Evolutionary conservation across 2,888 invertebrate genomes (phyloP).

Genomic region (Glaucopsyche alexis): DNA sequence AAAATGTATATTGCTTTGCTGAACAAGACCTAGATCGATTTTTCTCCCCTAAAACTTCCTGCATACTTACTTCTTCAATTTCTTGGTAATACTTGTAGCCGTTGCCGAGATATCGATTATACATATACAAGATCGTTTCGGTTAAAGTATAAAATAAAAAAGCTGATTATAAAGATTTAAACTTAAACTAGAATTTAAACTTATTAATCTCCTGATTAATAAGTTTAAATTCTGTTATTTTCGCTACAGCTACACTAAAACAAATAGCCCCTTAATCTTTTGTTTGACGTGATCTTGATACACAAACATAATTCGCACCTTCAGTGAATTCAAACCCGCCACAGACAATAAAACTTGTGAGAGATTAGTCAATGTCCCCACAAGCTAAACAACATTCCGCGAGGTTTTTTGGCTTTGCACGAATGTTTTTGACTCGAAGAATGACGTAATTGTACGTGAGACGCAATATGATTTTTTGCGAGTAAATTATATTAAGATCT

Average conservation of each 20-base stretch:
- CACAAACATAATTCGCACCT: conserved; percentile 1
- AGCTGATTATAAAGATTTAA: neutral
- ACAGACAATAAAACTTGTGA: conserved; percentile 16
- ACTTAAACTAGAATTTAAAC: too few relatives aligned
- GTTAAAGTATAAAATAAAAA: too few relatives aligned
- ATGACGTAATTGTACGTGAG: conserved; percentile 60
- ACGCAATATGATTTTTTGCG: conserved; percentile 39
- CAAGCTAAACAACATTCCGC: conserved; percentile 60
- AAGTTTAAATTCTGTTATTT: neutral
- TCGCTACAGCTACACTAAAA: neutral
- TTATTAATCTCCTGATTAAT: too few relatives aligned
- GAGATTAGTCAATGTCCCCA: conserved; percentile 34
- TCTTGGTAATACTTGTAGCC: too few relatives aligned
- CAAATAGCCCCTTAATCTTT: neutral
- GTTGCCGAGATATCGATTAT: too few relatives aligned
- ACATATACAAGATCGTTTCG: too few relatives aligned
- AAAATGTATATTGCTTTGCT: too few relatives aligned
- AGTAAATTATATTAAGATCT: conserved; percentile 32
- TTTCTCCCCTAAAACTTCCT: too few relatives aligned
- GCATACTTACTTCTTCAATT: too few relatives aligned
- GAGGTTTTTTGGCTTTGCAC: conserved; percentile 59
- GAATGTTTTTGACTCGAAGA: conserved; percentile 48
- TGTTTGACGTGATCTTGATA: neutral
- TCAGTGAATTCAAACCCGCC: conserved; percentile 19
- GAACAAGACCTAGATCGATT: too few relatives aligned